These are phyloP conservation scores for Cherax quadricarinatus DNA, from an alignment of 1,140 invertebrate genomes.

Conservation along the genomic window DNA sequence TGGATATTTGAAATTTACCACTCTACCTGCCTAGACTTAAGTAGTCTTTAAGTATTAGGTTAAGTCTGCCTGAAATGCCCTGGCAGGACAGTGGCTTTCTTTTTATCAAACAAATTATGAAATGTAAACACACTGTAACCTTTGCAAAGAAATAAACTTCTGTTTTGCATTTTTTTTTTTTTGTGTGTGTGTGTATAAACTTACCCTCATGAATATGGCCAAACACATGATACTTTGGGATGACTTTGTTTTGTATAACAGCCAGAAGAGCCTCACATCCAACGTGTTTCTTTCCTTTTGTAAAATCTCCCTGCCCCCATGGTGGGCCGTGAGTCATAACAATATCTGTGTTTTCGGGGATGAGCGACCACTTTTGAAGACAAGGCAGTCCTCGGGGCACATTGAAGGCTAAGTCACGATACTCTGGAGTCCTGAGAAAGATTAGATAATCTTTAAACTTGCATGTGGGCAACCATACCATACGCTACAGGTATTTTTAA, in stretches of 20 bases:
- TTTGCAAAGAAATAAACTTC: too few species aligned
- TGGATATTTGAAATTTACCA: too few species aligned
- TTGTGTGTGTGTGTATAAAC: not conserved
- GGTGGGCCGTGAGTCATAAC: constrained; percentile 85
- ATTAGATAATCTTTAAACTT: too few species aligned
- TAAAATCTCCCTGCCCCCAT: constrained; percentile 87
- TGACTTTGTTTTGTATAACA: constrained; percentile 85
- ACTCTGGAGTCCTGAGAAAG: not conserved
- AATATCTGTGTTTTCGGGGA: constrained; percentile 86
- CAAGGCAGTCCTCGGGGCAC: constrained; percentile 77
- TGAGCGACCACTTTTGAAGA: constrained; percentile 87
- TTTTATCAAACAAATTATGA: too few species aligned
- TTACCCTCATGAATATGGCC: constrained; percentile 90
- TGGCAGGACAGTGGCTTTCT: too few species aligned
- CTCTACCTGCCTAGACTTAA: too few species aligned
- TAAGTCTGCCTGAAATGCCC: too few species aligned
- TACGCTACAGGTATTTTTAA: too few species aligned
- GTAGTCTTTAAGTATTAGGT: too few species aligned
- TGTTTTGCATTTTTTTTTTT: too few species aligned
- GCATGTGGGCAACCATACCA: too few species aligned
- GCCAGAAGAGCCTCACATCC: constrained; percentile 90
- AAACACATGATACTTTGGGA: constrained; percentile 91
- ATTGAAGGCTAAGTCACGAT: constrained; percentile 3
- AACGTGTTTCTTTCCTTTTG: constrained; percentile 84
- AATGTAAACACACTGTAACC: too few species aligned